A percentile compares a stretch with the other conserved stretches of the same genome.
phyloP scores from a whole-genome alignment of 2,113 vertebrate species.

The Albula goreensis region DNA sequence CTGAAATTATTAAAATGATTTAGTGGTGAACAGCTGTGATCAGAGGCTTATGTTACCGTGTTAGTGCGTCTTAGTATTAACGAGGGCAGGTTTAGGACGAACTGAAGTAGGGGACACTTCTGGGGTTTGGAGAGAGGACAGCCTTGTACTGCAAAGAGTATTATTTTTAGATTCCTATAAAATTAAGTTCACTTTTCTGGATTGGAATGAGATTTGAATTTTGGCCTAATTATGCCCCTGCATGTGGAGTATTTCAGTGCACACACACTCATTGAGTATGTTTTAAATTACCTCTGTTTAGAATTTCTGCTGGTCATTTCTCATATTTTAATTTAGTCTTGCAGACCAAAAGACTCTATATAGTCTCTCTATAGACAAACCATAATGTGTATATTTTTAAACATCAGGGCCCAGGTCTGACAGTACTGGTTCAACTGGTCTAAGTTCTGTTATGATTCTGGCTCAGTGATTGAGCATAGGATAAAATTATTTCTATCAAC shows the following conservation, averaged over 20 bases:
- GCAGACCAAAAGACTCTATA: background rate
- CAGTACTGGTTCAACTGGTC: background rate
- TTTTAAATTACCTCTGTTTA: background rate
- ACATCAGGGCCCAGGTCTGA: no score
- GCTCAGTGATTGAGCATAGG: no score
- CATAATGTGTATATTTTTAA: no score
- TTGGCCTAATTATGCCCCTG: background rate
- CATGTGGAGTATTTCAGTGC: background rate
- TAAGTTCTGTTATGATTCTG: background rate
- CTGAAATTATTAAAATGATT: no score
- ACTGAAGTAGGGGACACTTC: background rate
- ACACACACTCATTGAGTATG: background rate
- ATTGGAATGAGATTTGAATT: background rate
- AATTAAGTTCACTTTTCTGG: background rate
- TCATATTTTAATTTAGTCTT: background rate
- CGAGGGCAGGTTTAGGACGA: background rate
- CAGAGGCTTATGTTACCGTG: background rate
- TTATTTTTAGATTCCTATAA: conserved; percentile 2
- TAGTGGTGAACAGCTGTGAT: no score
- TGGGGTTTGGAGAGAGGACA: background rate
- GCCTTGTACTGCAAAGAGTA: background rate
- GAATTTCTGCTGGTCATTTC: background rate
- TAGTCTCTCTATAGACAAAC: background rate
- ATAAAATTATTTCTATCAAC: no score
- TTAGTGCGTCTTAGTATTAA: background rate